Evolutionary conservation across 2,888 invertebrate species (phyloP).

Genomic region (Polylopha cassiicola): DNA sequence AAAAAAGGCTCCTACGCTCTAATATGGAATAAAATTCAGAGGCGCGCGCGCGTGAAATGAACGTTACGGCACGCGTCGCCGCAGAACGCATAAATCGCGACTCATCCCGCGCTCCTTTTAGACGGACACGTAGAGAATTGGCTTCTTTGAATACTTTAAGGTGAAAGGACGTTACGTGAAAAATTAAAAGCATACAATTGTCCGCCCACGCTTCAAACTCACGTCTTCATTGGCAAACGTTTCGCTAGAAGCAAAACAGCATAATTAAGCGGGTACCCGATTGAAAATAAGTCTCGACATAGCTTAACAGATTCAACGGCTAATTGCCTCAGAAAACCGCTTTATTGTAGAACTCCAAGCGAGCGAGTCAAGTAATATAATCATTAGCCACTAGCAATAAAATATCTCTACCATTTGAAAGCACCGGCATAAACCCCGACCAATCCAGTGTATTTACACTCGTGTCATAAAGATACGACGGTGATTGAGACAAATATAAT

Average conservation of each 20-base stretch:
- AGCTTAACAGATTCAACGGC: slow-evolving; percentile 19
- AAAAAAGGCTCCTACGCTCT: slow-evolving; percentile 58
- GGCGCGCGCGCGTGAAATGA: slow-evolving; percentile 65
- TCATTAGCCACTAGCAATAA: slow-evolving; percentile 17
- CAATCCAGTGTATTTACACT: slow-evolving; percentile 7
- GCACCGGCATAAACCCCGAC: not conserved
- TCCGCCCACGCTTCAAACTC: too few relatives aligned
- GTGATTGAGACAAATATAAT: slow-evolving; percentile 21
- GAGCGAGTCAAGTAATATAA: slow-evolving; percentile 13
- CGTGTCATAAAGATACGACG: slow-evolving; percentile 16
- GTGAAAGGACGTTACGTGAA: too few relatives aligned
- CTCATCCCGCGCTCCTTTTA: slow-evolving; percentile 14
- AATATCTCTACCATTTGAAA: slow-evolving; percentile 10
- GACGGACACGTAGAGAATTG: slow-evolving; percentile 26
- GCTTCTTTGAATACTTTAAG: too few relatives aligned
- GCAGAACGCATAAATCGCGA: slow-evolving; percentile 33
- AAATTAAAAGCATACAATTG: too few relatives aligned
- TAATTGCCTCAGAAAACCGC: slow-evolving; percentile 21
- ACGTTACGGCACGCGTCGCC: slow-evolving; percentile 34
- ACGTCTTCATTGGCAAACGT: too few relatives aligned
- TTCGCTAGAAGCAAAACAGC: too few relatives aligned
- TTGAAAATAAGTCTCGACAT: too few relatives aligned
- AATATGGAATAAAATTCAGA: slow-evolving; percentile 56
- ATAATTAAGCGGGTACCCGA: too few relatives aligned
- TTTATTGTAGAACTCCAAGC: slow-evolving; percentile 15